phyloP scores from a whole-genome alignment of 2,888 invertebrate genomes.

The Melanostoma mellinum region DNA sequence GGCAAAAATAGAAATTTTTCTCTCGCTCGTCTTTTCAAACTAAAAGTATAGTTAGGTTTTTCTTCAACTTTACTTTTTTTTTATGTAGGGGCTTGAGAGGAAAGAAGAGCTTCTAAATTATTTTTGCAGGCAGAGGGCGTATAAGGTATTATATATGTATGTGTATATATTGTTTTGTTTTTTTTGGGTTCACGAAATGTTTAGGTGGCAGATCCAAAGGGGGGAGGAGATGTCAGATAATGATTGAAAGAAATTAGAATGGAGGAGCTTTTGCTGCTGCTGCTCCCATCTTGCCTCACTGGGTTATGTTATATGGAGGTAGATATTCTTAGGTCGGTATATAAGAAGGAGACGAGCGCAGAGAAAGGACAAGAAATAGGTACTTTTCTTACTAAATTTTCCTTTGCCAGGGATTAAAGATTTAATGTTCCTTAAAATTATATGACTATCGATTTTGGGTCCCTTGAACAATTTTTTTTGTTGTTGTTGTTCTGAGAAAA shows the following conservation, averaged over 20 bases:
- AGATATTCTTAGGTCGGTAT: not conserved
- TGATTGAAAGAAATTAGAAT: conserved; percentile 69
- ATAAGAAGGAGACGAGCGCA: not conserved
- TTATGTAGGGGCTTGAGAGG: not conserved
- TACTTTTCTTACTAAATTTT: conserved; percentile 32
- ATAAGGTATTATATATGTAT: conserved; percentile 10
- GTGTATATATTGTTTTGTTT: conserved; percentile 28
- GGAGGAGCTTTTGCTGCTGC: conserved; percentile 52
- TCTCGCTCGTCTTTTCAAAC: conserved; percentile 26
- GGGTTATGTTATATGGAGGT: conserved; percentile 57
- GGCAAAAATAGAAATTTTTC: conserved; percentile 65
- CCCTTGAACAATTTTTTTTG: conserved; percentile 3
- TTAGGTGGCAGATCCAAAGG: not conserved
- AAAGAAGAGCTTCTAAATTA: conserved; percentile 33
- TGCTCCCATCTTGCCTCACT: conserved; percentile 50
- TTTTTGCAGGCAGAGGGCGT: conserved; percentile 59
- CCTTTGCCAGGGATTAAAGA: conserved; percentile 61
- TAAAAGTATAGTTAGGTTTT: conserved; percentile 21
- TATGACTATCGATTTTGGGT: conserved; percentile 59
- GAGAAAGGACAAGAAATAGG: conserved; percentile 11
- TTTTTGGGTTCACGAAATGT: not conserved
- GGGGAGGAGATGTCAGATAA: conserved; percentile 52
- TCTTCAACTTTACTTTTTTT: conserved; percentile 11
- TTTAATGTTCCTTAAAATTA: conserved; percentile 65
- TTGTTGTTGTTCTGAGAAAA: not conserved